Percentiles rank a stretch among this genome's conserved stretches.
Conservation (phyloP, 2,888 invertebrate genomes). For the Boloria euphrosyne region DNA sequence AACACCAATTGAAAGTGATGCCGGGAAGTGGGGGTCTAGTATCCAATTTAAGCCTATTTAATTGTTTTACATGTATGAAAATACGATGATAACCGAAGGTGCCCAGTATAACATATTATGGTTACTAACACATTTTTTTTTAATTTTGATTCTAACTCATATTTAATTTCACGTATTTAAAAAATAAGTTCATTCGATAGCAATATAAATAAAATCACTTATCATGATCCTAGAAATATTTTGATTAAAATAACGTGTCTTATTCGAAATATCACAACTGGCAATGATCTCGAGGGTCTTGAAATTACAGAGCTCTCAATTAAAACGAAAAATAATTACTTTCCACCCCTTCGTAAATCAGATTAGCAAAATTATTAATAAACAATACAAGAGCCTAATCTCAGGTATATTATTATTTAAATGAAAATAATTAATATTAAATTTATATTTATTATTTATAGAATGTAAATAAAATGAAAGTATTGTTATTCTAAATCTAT, state of each 20-base stretch:
- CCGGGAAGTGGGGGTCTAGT: conserved; percentile 79
- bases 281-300: conserved; percentile 67
- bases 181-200: background rate
- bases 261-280: conserved; percentile 45
- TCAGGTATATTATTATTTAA: conserved; percentile 14
- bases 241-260: conserved; percentile 37
- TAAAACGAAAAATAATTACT: conserved; percentile 78
- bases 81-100: background rate
- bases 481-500: background rate
- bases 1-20: conserved; percentile 71
- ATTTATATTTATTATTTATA: background rate
- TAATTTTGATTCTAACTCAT: too few relatives aligned
- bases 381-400: conserved; percentile 28
- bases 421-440: background rate
- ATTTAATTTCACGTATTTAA: too few relatives aligned
- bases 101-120: too few relatives aligned
- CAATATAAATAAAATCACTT: background rate
- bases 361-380: conserved; percentile 64
- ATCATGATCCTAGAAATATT: background rate
- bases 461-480: too few relatives aligned
- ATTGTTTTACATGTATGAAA: conserved; percentile 31
- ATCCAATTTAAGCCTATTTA: conserved; percentile 57
- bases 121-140: too few relatives aligned
- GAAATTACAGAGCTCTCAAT: conserved; percentile 77
- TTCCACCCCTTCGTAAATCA: conserved; percentile 76